Evolutionary conservation across 2,797 vertebrate species (phyloP), one percentile per base, ranked within the genome.

Genomic region (Lithobates sylvaticus): DNA sequence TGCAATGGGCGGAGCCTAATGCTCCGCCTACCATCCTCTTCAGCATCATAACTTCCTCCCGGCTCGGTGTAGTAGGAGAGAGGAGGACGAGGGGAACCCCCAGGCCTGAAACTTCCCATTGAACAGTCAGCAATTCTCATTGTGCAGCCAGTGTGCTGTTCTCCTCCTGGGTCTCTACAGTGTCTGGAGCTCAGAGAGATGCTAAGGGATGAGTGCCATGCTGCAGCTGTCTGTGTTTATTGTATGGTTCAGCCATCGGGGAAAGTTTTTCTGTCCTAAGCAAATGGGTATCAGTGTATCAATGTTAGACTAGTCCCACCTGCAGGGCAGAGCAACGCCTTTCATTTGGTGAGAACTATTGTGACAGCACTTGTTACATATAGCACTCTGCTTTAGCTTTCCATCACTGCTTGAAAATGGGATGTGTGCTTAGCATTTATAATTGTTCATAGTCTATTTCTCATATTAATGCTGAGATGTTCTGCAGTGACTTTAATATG

Each of bases 51-150:
- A 32, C 32, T 32, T 32, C 32, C 32, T 32, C 32, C 32, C 32
- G 32, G 32, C 32, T 32, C 32, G 32, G 32, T 32, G 3, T 32
- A 32, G 32, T 32, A 32, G 32, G 32, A 32, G 32, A 32, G 3
- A 32, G 32, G 32, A 32, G 32, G 32, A 32, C 32, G 3, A 32
- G 32, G 3, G 32, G 3, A 32, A 32, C 32, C 3, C 32, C 32
- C 32, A 32, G 78, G 78, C 47, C 78, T 71, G 78, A 81, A 81
- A 81, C 78, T 81, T 81, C 39, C 78, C 78, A 71, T 71, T 21
- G 47, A 5, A 69, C 65, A n/a, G 78, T 67, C 68, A 32, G 74
- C 26, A 70, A 76, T 77, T 4, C 67, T 69, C 29, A 8, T 29
- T 50, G 34, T 27, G 42, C 67, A 58, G 47, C 75, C 65, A 15